A percentile compares a stretch with the other conserved stretches of the same genome.
phyloP scores from a whole-genome alignment of 2,113 vertebrate species.

The Sceloporus tristichus region DNA sequence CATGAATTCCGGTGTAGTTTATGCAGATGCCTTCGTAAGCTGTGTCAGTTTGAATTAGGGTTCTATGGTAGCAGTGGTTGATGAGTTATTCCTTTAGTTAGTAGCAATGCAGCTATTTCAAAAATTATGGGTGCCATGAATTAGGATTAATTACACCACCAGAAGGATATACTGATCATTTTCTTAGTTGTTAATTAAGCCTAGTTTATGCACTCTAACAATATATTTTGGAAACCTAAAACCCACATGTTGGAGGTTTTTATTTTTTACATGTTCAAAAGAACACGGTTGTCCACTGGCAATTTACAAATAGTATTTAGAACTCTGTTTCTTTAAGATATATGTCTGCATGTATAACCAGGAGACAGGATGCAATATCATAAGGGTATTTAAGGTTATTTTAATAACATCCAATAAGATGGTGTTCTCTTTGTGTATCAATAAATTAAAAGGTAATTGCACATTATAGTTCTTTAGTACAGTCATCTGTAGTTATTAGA shows the following conservation, averaged over 20 bases:
- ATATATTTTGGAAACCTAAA: constrained; percentile 10
- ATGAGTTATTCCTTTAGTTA: constrained; percentile 43
- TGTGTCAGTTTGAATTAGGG: constrained; percentile 20
- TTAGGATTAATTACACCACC: constrained; percentile 47
- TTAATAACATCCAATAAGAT: constrained; percentile 37
- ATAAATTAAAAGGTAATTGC: constrained; percentile 30
- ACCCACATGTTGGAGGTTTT: neutral
- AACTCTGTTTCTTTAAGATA: neutral
- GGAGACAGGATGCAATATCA: fast-evolving
- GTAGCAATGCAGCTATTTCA: constrained; percentile 31
- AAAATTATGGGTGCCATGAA: constrained; percentile 43
- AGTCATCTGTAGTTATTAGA: constrained; percentile 40
- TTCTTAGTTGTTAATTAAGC: constrained; percentile 56
- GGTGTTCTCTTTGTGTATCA: constrained; percentile 39
- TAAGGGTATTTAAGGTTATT: constrained; percentile 40
- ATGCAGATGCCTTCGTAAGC: neutral
- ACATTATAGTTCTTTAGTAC: constrained; percentile 36
- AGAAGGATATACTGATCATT: constrained; percentile 30
- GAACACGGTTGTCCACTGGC: neutral
- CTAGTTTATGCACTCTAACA: constrained; percentile 32
- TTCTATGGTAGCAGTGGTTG: constrained; percentile 1
- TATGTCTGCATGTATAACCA: neutral
- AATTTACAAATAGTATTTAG: constrained; percentile 6
- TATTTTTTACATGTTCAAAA: constrained; percentile 10
- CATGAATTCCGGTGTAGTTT: neutral